Evolutionary conservation across 2,888 invertebrate species (phyloP).

Genomic region (Polydrusus cervinus): DNA sequence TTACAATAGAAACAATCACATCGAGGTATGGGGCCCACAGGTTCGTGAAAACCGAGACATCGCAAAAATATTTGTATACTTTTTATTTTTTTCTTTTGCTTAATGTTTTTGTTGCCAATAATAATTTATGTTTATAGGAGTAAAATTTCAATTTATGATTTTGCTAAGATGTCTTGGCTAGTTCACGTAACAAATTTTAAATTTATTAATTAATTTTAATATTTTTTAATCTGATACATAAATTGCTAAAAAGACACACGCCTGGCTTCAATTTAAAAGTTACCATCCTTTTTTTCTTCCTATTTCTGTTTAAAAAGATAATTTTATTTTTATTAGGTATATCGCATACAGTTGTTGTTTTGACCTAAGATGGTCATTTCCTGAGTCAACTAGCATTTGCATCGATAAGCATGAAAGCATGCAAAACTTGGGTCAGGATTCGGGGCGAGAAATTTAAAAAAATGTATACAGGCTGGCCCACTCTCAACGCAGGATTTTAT

Average conservation of each 20-base stretch:
- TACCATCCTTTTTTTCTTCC: no score
- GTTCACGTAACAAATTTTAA: constrained; percentile 55
- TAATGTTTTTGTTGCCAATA: constrained; percentile 50
- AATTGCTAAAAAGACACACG: no score
- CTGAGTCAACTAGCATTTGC: neutral
- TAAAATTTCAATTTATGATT: constrained; percentile 20
- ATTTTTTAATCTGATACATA: no score
- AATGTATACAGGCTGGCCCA: no score
- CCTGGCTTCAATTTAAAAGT: no score
- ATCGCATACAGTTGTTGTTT: no score
- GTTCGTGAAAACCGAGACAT: constrained; percentile 74
- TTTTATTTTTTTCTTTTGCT: constrained; percentile 33
- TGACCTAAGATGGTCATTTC: neutral
- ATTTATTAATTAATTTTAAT: neutral
- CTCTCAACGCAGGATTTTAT: no score
- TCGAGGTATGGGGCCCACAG: constrained; percentile 88
- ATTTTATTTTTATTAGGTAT: no score
- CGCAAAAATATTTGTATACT: constrained; percentile 46
- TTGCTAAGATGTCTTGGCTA: constrained; percentile 55
- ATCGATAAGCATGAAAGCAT: neutral
- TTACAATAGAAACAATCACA: constrained; percentile 97
- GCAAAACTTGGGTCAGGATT: neutral
- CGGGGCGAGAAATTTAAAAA: neutral
- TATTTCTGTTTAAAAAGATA: no score
- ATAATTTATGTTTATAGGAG: constrained; percentile 9